Base-by-base conservation (phyloP, 2,113 vertebrate species). In the Nerophis lumbriciformis region DNA sequence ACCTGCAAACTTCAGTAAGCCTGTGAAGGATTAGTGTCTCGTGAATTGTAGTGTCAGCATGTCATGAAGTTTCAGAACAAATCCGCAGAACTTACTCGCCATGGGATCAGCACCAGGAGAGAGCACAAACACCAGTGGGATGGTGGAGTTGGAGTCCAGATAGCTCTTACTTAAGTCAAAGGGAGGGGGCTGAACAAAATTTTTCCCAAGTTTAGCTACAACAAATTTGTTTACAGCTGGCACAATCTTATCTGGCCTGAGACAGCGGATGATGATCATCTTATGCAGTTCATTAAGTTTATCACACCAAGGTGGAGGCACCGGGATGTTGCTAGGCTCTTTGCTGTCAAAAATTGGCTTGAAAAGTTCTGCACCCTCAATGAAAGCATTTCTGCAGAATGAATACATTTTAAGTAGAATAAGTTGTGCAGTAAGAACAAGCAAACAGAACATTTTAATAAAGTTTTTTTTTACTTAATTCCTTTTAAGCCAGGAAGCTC, bases 91-190 rank as follows among this genome's bases (percentile, higher is more conserved):
- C 97, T 94, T 88, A 98, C 96, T 96, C 51, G 94, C 93, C 97
- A 99, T 97, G 14, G 97, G 97, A 87, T 98, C 96, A 45, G 96
- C 97, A 77, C 96, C 97, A 39, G 96, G 94, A 83, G 95, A 98
- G 0, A 99, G 83, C 72, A 98, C 92, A 85, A 99, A 99, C 79
- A 99, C 89, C 36, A 98, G 91, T 11, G 96, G 96, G 66, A 91
- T 84, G 54, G 93, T 92, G 56, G 86, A 89, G 78, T 93, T 93
- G 65, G 96, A 99, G 84, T 98, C 95, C 71, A 78, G 71, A 75
- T 96, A 99, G 87, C 94, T 98, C 88, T 92, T 97, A 65, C 91
- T 85, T 75, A 98, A 78, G 87, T 98, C 95, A 89, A 99, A 98
- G 15, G 96, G 92, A 7, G 95, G 97, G 0, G 97, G 93, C 69